Conservation (phyloP, 2,113 vertebrate species). For the Pygoscelis antarcticus region DNA sequence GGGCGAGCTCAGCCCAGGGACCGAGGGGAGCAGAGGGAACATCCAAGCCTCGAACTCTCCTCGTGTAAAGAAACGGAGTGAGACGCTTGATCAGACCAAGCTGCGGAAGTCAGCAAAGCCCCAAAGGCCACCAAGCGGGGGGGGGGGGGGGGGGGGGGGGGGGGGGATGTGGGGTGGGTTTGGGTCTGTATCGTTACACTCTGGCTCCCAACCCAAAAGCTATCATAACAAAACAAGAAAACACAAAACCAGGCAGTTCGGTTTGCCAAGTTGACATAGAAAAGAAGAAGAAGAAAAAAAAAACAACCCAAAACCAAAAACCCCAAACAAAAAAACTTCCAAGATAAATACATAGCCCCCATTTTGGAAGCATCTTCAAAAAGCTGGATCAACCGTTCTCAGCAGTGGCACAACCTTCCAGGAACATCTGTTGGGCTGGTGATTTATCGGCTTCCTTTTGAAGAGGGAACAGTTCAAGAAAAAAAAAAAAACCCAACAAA, state of each 20-base stretch:
- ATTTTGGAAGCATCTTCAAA: slow-evolving; percentile 30
- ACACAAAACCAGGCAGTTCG: not conserved
- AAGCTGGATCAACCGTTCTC: not conserved
- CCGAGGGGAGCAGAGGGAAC: not conserved
- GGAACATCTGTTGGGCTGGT: not conserved
- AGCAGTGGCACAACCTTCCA: slow-evolving; percentile 21
- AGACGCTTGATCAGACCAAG: not conserved
- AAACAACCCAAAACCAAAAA: no score
- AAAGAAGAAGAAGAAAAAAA: not conserved
- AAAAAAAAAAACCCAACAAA: no score
- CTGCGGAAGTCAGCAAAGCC: not conserved
- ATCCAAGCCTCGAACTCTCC: slow-evolving; percentile 43
- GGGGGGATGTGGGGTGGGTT: not conserved
- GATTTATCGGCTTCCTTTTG: not conserved
- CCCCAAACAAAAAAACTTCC: not conserved
- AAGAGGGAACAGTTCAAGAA: not conserved
- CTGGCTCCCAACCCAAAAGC: slow-evolving; percentile 42
- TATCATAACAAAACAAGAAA: slow-evolving; percentile 22
- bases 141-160: not conserved
- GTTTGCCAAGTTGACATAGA: not conserved
- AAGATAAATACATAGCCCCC: slow-evolving; percentile 42
- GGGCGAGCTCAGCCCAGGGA: not conserved
- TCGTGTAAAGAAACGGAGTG: not conserved
- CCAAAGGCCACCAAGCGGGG: not conserved
- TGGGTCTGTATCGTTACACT: not conserved